Percentiles rank a stretch among this genome's conserved stretches.
Conservation (phyloP, 1,140 invertebrate genomes). For the Drosophila paulistorum region DNA sequence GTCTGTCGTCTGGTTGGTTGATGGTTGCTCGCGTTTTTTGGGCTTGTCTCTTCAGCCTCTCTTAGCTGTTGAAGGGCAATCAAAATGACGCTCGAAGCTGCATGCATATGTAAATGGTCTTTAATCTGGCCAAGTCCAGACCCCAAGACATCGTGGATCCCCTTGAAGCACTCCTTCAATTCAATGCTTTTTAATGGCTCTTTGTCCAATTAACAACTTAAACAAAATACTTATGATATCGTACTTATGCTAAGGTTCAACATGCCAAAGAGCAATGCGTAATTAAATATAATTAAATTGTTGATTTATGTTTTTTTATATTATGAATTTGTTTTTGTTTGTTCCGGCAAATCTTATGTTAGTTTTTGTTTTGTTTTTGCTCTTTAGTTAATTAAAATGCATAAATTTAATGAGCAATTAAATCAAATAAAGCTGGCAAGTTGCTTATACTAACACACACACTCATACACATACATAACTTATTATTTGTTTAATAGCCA, state of each 20-base stretch:
- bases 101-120: not conserved
- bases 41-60: not conserved
- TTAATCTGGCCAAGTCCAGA: not conserved
- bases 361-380: conserved; percentile 35
- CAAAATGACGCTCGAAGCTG: conserved; percentile 1
- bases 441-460: conserved; percentile 15
- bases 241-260: conserved; percentile 61
- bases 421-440: conserved; percentile 28
- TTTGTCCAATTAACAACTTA: conserved; percentile 60
- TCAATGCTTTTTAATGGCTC: conserved; percentile 35
- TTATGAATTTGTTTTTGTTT: not conserved
- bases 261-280: conserved; percentile 55
- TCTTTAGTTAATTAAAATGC: conserved; percentile 30
- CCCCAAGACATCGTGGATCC: not conserved
- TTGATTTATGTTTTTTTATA: conserved; percentile 13
- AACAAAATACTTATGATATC: conserved; percentile 15
- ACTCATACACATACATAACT: not conserved
- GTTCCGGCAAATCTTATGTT: conserved; percentile 4
- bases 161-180: not conserved
- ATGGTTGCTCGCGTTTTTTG: not conserved
- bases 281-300: conserved; percentile 61
- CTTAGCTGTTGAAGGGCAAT: conserved; percentile 11
- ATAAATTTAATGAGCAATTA: conserved; percentile 62
- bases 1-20: not conserved
- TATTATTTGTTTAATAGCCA: conserved; percentile 28